Percentiles rank a stretch among this genome's conserved stretches.
Conservation (phyloP, 2,888 invertebrate species). For the Drosophila anceps region DNA sequence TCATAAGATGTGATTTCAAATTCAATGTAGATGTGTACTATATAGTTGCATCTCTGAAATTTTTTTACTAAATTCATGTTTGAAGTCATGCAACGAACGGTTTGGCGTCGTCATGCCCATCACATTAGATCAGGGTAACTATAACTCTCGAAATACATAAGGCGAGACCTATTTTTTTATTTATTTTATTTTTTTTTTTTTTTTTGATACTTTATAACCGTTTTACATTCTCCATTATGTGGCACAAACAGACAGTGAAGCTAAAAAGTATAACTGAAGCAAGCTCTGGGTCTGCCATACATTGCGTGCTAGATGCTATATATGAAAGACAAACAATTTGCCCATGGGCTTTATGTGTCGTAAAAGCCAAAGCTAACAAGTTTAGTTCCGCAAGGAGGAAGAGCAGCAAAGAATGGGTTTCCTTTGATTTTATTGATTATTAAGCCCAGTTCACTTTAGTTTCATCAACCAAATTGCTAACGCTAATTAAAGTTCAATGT, state of each 20-base stretch:
- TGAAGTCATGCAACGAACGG: slow-evolving; percentile 8
- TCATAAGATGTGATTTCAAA: not conserved
- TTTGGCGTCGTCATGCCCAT: not conserved
- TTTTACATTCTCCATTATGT: slow-evolving; percentile 22
- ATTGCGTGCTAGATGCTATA: slow-evolving; percentile 37
- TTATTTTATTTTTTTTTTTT: not conserved
- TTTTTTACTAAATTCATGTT: not conserved
- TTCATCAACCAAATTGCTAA: slow-evolving; percentile 31
- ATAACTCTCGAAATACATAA: not conserved
- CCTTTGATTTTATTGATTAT: slow-evolving; percentile 69
- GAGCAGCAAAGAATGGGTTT: slow-evolving; percentile 3
- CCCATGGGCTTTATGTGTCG: slow-evolving; percentile 45
- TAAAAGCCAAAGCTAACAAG: slow-evolving; percentile 36
- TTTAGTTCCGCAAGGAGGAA: not conserved
- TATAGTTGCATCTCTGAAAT: not conserved
- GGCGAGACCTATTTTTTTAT: too few species aligned
- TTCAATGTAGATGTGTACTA: not conserved
- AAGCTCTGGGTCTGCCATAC: not conserved
- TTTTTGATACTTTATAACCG: slow-evolving; percentile 12
- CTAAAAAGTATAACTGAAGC: slow-evolving; percentile 13
- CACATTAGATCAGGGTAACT: slow-evolving; percentile 23
- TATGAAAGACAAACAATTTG: slow-evolving; percentile 37
- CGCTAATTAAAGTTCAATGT: slow-evolving; percentile 70
- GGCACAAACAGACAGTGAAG: slow-evolving; percentile 15
- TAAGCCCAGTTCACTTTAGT: slow-evolving; percentile 45